Base-by-base conservation (phyloP, 2,113 vertebrate genomes). In the Lophura nycthemera region DNA sequence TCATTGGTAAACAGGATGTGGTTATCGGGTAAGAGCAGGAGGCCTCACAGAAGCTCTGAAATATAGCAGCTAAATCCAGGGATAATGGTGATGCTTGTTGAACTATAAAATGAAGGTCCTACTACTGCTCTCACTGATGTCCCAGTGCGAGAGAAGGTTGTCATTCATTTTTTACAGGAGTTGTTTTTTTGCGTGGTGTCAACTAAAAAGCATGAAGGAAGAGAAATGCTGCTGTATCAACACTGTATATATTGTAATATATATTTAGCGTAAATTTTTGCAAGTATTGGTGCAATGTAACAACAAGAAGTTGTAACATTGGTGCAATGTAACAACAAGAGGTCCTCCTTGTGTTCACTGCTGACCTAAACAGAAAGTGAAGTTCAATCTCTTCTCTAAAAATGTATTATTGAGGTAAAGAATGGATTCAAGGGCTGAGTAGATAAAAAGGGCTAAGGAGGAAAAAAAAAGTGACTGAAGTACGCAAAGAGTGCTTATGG, bases 1-100 rank as follows among this genome's bases (percentile, higher is more conserved):
- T 83, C 3, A 0, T 78, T 48, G 88, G 76, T 88, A 93, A 95
- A 95, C 86, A 95, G 91, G 91, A 91, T 92, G 92, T 88, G 88
- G 94, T 88, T 96, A 93, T 73, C 84, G 70, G 57, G 77, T 38
- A 94, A 95, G 57, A 84, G 66, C 73, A 63, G 13, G 25, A 77
- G 64, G 45, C 45, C 56, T 18, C 24, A 45, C 32, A 76, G 48
- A 36, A 79, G 43, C 57, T 83, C 48, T 90, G 57, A 93, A 95
- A 82, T 69, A 86, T 34, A 88, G 54, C 30, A 84, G 43, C 61
- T 69, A 86, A 86, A 93, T 69, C 30, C 85, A 82, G 72, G 90
- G n/a, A 90, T 75, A 94, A 91, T 1, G 5, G 34, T 36, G 36
- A 65, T 63, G n/a, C 45, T 88, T 0, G 4, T 24, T 84, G 38